phyloP scores from a whole-genome alignment of 2,113 vertebrate genomes.

The Nerophis lumbriciformis region DNA sequence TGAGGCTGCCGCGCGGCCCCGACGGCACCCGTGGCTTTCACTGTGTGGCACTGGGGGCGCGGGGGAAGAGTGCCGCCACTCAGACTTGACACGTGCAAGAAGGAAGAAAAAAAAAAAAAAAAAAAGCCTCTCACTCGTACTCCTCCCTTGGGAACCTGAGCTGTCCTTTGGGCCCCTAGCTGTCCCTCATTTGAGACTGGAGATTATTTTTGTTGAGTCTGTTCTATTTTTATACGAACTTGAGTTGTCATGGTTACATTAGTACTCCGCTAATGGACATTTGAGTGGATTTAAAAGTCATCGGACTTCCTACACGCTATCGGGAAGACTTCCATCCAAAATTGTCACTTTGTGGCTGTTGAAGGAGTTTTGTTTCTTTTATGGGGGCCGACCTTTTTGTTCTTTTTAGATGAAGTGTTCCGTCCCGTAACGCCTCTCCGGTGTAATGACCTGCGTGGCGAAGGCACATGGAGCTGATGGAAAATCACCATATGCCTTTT shows the following conservation, averaged over 20 bases:
- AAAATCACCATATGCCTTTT: slow-evolving; percentile 53
- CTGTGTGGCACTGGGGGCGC: slow-evolving; percentile 57
- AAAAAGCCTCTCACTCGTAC: not conserved
- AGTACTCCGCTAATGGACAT: slow-evolving; percentile 46
- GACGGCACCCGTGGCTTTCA: slow-evolving; percentile 92
- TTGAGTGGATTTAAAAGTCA: slow-evolving; percentile 46
- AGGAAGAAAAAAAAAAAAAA: not conserved
- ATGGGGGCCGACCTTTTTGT: not conserved
- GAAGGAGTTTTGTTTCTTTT: not conserved
- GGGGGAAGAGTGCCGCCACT: slow-evolving; percentile 67
- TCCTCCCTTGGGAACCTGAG: slow-evolving; percentile 6
- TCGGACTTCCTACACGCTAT: slow-evolving; percentile 18
- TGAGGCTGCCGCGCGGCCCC: slow-evolving; percentile 85
- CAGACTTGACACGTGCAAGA: slow-evolving; percentile 60
- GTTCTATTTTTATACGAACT: slow-evolving; percentile 67
- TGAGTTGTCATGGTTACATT: slow-evolving; percentile 54
- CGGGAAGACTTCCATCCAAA: slow-evolving; percentile 23
- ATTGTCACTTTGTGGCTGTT: not conserved
- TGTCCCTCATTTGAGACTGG: slow-evolving; percentile 46
- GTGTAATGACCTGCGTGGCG: slow-evolving; percentile 45
- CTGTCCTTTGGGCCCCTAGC: slow-evolving; percentile 31
- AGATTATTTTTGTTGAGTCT: slow-evolving; percentile 53
- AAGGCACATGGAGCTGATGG: slow-evolving; percentile 38
- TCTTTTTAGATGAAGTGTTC: slow-evolving; percentile 27
- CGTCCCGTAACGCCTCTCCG: slow-evolving; percentile 33